phyloP scores from a whole-genome alignment of 2,113 vertebrate genomes.

The Thunnus maccoyii region DNA sequence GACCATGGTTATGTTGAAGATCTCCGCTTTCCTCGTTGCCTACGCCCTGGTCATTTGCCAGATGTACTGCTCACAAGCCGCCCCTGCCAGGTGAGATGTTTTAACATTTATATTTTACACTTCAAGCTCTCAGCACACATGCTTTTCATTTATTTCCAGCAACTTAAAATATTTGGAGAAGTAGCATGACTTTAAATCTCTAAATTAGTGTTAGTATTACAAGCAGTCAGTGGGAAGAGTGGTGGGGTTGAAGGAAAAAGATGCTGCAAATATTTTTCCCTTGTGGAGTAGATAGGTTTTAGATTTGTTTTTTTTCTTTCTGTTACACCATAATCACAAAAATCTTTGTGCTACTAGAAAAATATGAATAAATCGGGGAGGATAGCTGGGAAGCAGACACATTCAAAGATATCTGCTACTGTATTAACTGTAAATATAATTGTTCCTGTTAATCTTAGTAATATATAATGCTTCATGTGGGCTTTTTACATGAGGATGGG shows the following conservation, averaged over 20 bases:
- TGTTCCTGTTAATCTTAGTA: neutral
- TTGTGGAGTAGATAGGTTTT: too few species aligned
- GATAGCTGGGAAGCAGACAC: neutral
- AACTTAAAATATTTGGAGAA: neutral
- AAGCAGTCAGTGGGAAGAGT: neutral
- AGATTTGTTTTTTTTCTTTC: neutral
- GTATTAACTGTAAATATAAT: neutral
- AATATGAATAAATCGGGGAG: neutral
- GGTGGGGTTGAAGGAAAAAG: neutral
- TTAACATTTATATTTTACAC: neutral
- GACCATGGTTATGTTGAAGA: slow-evolving; percentile 93
- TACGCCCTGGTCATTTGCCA: slow-evolving; percentile 94
- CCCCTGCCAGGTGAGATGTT: slow-evolving; percentile 91
- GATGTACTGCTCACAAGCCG: slow-evolving; percentile 91
- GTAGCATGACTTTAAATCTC: neutral
- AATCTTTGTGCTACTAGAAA: neutral
- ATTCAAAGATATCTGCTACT: neutral
- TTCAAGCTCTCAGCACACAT: neutral
- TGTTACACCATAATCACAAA: neutral
- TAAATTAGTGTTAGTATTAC: neutral
- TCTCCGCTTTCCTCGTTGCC: slow-evolving; percentile 92
- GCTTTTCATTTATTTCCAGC: neutral
- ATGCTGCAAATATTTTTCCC: neutral
- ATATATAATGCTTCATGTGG: neutral
- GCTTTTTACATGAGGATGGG: neutral